A percentile compares a stretch with the other conserved stretches of the same genome.
Conservation (phyloP, 2,888 invertebrate species). For the Agrochola lota region DNA sequence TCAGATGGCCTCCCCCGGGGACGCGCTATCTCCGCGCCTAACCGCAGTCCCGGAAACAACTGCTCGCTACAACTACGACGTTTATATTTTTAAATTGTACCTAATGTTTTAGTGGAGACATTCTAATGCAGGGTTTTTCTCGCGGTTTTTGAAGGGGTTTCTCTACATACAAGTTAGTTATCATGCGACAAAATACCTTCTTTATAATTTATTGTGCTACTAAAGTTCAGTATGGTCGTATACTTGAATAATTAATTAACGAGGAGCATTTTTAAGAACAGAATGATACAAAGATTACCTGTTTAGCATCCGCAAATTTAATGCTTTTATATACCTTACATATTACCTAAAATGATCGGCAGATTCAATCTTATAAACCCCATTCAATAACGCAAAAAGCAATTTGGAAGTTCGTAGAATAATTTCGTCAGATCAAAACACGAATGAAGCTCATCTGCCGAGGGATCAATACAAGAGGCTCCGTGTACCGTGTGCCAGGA, state of each 20-base stretch:
- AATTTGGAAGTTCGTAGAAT: conserved; percentile 81
- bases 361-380: conserved; percentile 62
- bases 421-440: conserved; percentile 78
- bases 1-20: conserved; percentile 81
- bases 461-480: conserved; percentile 77
- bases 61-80: conserved; percentile 65
- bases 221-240: background rate
- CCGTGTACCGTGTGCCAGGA: conserved; percentile 58
- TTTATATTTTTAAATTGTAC: conserved; percentile 65
- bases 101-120: conserved; percentile 37
- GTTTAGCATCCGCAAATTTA: conserved; percentile 56
- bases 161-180: background rate
- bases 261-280: conserved; percentile 22
- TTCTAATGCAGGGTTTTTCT: conserved; percentile 15
- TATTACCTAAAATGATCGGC: conserved; percentile 61
- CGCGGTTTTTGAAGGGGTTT: background rate
- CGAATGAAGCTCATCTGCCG: conserved; percentile 71
- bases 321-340: conserved; percentile 47
- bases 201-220: background rate
- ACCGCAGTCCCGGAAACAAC: conserved; percentile 64
- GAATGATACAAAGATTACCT: conserved; percentile 51
- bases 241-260: conserved; percentile 14
- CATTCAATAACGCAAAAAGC: conserved; percentile 70
- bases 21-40: conserved; percentile 73
- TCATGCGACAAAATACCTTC: background rate